Evolutionary conservation across 2,797 vertebrate genomes (phyloP).

Genomic region (Phoxinus dragarum): DNA sequence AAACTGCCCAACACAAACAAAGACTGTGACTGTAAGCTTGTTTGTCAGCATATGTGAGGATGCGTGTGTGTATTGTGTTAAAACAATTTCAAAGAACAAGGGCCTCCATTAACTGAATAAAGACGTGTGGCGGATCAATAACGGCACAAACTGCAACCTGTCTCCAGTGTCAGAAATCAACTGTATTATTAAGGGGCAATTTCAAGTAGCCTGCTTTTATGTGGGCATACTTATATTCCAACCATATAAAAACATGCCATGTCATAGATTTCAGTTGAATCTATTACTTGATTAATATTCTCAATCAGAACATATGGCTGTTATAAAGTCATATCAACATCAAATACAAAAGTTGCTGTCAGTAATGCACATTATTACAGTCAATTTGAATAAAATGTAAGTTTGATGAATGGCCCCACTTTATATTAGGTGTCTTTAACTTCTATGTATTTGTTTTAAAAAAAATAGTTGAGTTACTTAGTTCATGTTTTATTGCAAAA

Average conservation of each 20-base stretch:
- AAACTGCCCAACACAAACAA: conserved; percentile 71
- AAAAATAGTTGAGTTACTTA: background rate
- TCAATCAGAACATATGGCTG: background rate
- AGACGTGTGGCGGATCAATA: conserved; percentile 38
- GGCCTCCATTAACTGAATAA: conserved; percentile 25
- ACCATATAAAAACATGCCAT: background rate
- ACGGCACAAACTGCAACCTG: background rate
- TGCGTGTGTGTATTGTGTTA: conserved; percentile 43
- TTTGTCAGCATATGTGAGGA: conserved; percentile 62
- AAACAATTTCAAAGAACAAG: conserved; percentile 35
- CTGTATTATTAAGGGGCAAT: conserved; percentile 11
- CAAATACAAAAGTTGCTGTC: background rate
- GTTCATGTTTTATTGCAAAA: background rate
- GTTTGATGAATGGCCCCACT: background rate
- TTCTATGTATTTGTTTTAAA: background rate
- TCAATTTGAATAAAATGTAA: background rate
- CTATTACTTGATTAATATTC: background rate
- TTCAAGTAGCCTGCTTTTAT: background rate
- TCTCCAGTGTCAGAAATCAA: conserved; percentile 8
- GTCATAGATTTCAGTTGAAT: background rate
- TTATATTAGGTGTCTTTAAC: background rate
- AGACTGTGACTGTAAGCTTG: conserved; percentile 57
- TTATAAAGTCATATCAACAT: background rate
- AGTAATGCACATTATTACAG: background rate
- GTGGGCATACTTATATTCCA: background rate